phyloP scores from a whole-genome alignment of 2,888 invertebrate species.

The Lamellibrachia satsuma region DNA sequence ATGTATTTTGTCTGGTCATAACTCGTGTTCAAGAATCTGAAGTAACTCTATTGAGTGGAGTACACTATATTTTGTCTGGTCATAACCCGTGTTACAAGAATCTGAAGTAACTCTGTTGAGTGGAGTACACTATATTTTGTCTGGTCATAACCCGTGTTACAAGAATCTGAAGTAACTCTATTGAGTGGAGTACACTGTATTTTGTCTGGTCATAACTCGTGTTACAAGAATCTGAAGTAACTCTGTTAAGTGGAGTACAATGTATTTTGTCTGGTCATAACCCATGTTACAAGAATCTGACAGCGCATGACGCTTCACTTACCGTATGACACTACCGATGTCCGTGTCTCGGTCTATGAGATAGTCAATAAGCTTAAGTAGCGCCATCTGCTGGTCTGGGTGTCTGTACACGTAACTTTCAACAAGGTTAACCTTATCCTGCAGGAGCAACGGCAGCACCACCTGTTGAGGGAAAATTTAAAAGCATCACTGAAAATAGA shows the following conservation, averaged over 20 bases:
- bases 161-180: too few relatives aligned
- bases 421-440: conserved; percentile 80
- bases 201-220: too few relatives aligned
- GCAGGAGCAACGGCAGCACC: conserved; percentile 78
- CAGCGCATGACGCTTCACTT: not conserved
- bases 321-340: conserved; percentile 21
- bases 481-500: not conserved
- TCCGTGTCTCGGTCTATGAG: conserved; percentile 36
- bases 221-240: too few relatives aligned
- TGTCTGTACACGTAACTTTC: conserved; percentile 80
- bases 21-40: too few relatives aligned
- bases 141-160: too few relatives aligned
- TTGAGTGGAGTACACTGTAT: too few relatives aligned
- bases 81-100: too few relatives aligned
- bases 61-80: too few relatives aligned
- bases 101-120: too few relatives aligned
- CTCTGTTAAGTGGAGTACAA: not conserved
- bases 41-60: too few relatives aligned
- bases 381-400: conserved; percentile 73
- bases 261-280: not conserved
- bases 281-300: not conserved
- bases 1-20: too few relatives aligned
- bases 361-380: conserved; percentile 77
- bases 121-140: too few relatives aligned
- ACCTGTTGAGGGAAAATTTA: not conserved